These are phyloP conservation scores for Strigamia transsilvanica DNA, from an alignment of 2,888 invertebrate species.

Conservation along the genomic window DNA sequence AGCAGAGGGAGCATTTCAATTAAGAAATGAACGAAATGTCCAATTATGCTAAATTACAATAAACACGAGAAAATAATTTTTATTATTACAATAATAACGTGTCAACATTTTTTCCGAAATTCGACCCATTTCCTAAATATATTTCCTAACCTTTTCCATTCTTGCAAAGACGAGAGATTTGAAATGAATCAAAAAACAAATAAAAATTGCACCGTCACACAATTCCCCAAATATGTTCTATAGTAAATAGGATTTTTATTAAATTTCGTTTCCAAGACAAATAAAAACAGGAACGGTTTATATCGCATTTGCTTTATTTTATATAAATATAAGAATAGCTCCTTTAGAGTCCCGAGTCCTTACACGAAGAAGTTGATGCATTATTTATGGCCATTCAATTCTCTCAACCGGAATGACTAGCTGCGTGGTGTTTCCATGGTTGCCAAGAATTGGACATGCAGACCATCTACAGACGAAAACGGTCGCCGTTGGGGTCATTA, in stretches of 20 bases:
- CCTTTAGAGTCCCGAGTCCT: conserved; percentile 2
- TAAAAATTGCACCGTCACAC: not conserved
- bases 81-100: not conserved
- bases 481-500: conserved; percentile 4
- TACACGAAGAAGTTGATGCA: conserved; percentile 23
- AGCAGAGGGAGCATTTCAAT: conserved; percentile 38
- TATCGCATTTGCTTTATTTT: not conserved
- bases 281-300: not conserved
- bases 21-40: not conserved
- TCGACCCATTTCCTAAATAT: no score
- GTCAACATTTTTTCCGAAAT: not conserved
- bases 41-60: conserved; percentile 21
- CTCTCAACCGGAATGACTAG: conserved; percentile 41
- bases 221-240: conserved; percentile 10
- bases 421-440: conserved; percentile 27
- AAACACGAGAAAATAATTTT: not conserved
- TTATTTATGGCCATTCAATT: conserved; percentile 22
- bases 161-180: not conserved
- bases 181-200: not conserved
- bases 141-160: no score
- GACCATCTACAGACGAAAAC: conserved; percentile 38
- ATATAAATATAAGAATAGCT: conserved; percentile 25
- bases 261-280: not conserved
- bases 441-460: conserved; percentile 32
- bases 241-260: not conserved